phyloP scores from a whole-genome alignment of 2,888 invertebrate species.

The Gisinianus flammeolus region DNA sequence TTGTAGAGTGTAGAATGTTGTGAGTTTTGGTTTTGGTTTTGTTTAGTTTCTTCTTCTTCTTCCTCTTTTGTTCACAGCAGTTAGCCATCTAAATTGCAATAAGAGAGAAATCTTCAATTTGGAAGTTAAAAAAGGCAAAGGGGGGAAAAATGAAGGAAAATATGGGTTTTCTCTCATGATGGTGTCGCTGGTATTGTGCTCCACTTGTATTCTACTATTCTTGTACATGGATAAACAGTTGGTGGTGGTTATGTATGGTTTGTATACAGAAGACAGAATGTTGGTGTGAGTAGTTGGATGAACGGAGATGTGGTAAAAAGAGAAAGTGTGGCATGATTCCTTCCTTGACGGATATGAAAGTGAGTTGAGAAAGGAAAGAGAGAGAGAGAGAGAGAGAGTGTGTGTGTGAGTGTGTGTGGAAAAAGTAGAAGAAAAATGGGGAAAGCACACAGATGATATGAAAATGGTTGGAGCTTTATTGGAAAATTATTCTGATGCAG shows the following conservation, averaged over 20 bases:
- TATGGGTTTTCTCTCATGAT: no score
- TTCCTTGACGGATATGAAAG: neutral
- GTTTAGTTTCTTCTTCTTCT: no score
- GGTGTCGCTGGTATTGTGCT: neutral
- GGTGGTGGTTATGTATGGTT: neutral
- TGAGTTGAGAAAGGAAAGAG: constrained; percentile 28
- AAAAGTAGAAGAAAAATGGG: constrained; percentile 29
- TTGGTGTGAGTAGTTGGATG: neutral
- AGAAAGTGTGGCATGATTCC: neutral
- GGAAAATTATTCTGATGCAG: constrained; percentile 53
- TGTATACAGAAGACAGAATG: neutral
- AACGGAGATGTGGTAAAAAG: neutral
- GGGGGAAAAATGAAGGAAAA: no score
- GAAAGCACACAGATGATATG: constrained; percentile 44
- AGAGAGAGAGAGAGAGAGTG: constrained; percentile 20
- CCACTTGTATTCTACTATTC: neutral
- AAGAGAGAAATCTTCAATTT: constrained; percentile 5
- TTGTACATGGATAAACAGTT: neutral
- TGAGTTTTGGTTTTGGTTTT: no score
- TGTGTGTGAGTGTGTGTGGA: neutral
- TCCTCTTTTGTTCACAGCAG: neutral
- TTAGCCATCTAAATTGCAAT: neutral
- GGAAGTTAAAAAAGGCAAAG: constrained; percentile 7
- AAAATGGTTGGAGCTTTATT: constrained; percentile 49
- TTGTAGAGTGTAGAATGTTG: no score